Evolutionary conservation across 2,888 invertebrate species (phyloP).

Genomic region (Acronicta leporina): DNA sequence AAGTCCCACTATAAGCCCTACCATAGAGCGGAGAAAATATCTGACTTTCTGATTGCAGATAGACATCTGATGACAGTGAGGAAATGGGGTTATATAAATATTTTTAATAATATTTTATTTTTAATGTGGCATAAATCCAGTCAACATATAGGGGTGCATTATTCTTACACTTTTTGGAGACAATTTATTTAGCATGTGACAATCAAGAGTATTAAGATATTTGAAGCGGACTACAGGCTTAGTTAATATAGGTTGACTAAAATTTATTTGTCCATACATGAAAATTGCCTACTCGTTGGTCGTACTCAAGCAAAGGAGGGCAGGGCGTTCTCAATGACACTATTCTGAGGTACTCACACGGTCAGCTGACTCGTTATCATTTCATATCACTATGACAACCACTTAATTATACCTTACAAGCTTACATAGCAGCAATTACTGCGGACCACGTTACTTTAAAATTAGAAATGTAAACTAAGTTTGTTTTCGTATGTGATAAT

Average conservation of each 20-base stretch:
- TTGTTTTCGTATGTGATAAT: no score
- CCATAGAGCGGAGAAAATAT: no score
- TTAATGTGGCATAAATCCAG: no score
- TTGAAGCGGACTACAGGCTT: conserved; percentile 43
- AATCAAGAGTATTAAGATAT: conserved; percentile 62
- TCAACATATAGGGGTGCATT: no score
- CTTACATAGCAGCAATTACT: conserved; percentile 35
- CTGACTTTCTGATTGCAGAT: no score
- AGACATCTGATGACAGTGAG: no score
- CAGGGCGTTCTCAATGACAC: conserved; percentile 84
- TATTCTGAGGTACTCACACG: conserved; percentile 62
- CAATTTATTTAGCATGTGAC: neutral
- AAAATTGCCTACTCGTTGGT: conserved; percentile 71
- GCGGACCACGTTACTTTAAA: conserved; percentile 17
- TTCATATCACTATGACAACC: conserved; percentile 64
- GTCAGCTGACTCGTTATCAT: conserved; percentile 76
- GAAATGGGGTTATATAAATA: no score
- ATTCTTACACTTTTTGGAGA: no score
- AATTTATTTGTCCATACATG: conserved; percentile 79
- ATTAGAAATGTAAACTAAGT: conserved; percentile 3
- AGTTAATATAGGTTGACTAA: conserved; percentile 67
- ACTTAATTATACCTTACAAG: conserved; percentile 42
- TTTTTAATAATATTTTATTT: no score
- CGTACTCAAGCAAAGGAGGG: conserved; percentile 69
- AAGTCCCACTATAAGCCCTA: no score